A percentile compares a stretch with the other conserved stretches of the same genome.
Evolutionary conservation across 2,113 vertebrate species (phyloP).

Genomic region (Sakesphorus luctuosus): DNA sequence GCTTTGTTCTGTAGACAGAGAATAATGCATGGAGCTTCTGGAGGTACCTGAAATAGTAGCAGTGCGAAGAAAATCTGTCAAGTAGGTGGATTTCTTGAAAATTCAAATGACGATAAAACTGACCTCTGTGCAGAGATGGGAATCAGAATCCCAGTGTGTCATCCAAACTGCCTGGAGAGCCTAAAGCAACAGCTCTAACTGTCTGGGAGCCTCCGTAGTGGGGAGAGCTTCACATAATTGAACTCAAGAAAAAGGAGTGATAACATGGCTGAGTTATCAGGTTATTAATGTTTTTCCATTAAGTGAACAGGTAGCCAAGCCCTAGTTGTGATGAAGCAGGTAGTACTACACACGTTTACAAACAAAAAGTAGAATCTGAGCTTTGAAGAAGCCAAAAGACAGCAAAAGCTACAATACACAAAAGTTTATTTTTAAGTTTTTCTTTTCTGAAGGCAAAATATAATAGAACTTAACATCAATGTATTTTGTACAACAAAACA

Average conservation of each 20-base stretch:
- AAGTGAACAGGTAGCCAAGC: neutral
- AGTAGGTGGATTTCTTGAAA: neutral
- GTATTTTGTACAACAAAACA: conserved; percentile 91
- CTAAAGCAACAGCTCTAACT: neutral
- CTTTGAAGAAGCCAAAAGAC: conserved; percentile 48
- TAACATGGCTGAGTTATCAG: neutral
- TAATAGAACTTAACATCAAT: conserved; percentile 85
- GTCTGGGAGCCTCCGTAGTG: neutral
- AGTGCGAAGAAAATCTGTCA: neutral
- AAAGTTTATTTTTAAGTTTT: conserved; percentile 90
- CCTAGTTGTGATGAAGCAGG: neutral
- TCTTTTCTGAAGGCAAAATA: conserved; percentile 89
- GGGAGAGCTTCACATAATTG: neutral
- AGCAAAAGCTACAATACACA: conserved; percentile 88
- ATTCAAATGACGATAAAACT: neutral
- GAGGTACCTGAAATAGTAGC: neutral
- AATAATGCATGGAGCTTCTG: neutral
- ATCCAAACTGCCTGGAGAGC: neutral
- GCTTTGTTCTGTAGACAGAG: neutral
- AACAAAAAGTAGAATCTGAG: neutral
- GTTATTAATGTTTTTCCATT: neutral
- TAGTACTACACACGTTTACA: neutral
- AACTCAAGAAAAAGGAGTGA: neutral
- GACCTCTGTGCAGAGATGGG: neutral
- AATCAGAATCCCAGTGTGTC: neutral